These are phyloP conservation scores for Cirrhinus molitorella DNA, from an alignment of 2,797 vertebrate genomes.

Conservation along the genomic window DNA sequence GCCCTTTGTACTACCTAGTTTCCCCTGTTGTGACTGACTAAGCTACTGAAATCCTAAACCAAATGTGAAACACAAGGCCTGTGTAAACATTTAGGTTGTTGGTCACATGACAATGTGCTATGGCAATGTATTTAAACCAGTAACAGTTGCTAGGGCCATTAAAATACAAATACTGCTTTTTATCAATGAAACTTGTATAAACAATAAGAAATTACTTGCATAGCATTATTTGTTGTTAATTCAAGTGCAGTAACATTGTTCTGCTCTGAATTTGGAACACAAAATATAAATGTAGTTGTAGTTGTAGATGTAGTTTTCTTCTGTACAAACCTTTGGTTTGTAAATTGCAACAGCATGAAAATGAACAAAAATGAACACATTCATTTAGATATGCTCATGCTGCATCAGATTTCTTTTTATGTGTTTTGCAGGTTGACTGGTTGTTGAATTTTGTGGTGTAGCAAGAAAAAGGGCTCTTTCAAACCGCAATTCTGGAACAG, in stretches of 20 bases:
- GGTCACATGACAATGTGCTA: slow-evolving; percentile 40
- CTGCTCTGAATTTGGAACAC: not conserved
- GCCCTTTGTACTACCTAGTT: slow-evolving; percentile 48
- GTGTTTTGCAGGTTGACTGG: too few species aligned
- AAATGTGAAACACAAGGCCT: slow-evolving; percentile 60
- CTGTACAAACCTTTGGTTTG: not conserved
- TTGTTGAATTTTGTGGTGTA: too few species aligned
- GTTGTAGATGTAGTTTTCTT: not conserved
- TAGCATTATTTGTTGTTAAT: slow-evolving; percentile 2
- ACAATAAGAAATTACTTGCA: slow-evolving; percentile 2
- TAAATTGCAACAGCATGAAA: too few species aligned
- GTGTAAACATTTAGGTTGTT: slow-evolving; percentile 53
- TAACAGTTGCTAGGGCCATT: slow-evolving; percentile 19
- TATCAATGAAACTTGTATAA: slow-evolving; percentile 21
- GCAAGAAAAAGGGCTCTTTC: too few species aligned
- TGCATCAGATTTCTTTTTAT: too few species aligned
- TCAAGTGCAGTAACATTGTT: not conserved
- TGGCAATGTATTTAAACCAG: slow-evolving; percentile 41
- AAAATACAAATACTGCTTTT: slow-evolving; percentile 34
- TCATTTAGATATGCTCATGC: too few species aligned
- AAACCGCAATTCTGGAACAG: too few species aligned
- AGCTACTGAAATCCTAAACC: slow-evolving; percentile 71
- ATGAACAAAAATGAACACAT: too few species aligned
- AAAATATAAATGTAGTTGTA: not conserved
- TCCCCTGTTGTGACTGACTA: slow-evolving; percentile 60